Evolutionary conservation across 2,113 vertebrate genomes (phyloP).

Genomic region (Ciconia stormi): DNA sequence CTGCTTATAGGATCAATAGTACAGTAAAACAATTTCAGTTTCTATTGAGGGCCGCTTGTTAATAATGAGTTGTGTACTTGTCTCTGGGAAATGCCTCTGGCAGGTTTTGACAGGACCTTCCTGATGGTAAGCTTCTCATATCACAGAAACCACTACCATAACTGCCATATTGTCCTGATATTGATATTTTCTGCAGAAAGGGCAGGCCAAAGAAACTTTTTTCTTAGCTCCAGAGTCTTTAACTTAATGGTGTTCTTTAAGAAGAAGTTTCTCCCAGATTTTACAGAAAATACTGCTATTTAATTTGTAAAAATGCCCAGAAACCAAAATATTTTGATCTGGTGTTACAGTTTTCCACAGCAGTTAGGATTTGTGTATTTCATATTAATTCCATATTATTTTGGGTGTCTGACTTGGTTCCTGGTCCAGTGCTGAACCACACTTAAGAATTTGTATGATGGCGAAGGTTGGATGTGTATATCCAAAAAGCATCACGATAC

Average conservation of each 20-base stretch:
- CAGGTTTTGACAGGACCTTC: not conserved
- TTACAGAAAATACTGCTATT: not conserved
- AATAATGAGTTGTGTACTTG: not conserved
- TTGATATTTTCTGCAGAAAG: not conserved
- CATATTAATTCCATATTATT: not conserved
- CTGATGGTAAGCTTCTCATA: not conserved
- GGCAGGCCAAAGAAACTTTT: not conserved
- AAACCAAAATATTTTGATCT: not conserved
- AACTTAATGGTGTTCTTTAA: not conserved
- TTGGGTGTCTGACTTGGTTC: not conserved
- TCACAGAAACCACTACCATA: not conserved
- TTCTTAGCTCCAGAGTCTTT: not conserved
- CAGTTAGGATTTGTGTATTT: not conserved
- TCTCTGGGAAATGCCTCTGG: not conserved
- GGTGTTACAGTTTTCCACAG: not conserved
- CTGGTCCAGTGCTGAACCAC: not conserved
- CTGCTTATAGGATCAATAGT: not conserved
- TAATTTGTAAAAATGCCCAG: not conserved
- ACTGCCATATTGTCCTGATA: not conserved
- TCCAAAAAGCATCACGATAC: not conserved
- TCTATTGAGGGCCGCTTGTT: not conserved
- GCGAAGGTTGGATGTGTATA: not conserved
- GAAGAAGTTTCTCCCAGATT: not conserved
- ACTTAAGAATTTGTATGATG: not conserved
- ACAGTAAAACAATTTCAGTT: not conserved